A percentile compares a stretch with the other conserved stretches of the same genome.
These are phyloP conservation scores for Pachymerium ferrugineum DNA, from an alignment of 2,888 invertebrate genomes.

Conservation along the genomic window DNA sequence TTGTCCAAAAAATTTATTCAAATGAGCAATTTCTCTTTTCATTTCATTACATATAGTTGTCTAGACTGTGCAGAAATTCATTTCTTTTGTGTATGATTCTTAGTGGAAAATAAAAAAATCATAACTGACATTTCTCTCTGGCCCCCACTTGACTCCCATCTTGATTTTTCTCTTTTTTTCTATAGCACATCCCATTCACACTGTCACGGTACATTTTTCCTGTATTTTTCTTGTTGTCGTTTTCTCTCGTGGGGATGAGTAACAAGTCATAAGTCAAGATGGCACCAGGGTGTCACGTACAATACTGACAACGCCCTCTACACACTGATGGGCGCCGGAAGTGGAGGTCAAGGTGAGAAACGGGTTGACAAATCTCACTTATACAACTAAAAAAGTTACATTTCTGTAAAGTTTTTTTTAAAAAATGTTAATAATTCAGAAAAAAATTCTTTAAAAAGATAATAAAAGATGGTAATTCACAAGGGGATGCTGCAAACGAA, in stretches of 20 bases:
- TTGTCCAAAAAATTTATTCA: too few species aligned
- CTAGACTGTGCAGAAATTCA: too few species aligned
- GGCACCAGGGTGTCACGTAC: conserved; percentile 22
- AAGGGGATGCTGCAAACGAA: conserved; percentile 9
- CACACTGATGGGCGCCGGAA: conserved; percentile 22
- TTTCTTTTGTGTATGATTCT: too few species aligned
- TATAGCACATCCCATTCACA: conserved; percentile 9
- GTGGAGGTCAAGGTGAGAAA: neutral
- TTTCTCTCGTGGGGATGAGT: conserved; percentile 15
- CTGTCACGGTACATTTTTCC: conserved; percentile 11
- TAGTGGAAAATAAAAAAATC: too few species aligned
- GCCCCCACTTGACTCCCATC: neutral
- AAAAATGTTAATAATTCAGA: neutral
- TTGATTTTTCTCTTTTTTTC: conserved; percentile 6
- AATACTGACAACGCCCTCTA: conserved; percentile 22
- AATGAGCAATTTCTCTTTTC: too few species aligned
- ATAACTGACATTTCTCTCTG: too few species aligned
- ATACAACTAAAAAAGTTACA: too few species aligned
- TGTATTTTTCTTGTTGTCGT: neutral
- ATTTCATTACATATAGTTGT: too few species aligned
- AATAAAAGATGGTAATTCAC: too few species aligned
- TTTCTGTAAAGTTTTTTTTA: neutral
- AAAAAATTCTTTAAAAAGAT: too few species aligned
- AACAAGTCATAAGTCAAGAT: conserved; percentile 22
- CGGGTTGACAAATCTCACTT: conserved; percentile 3